Base-by-base conservation (phyloP, 30 jellyfish, hydroid and myxozoan genomes). In the Sanderia malayensis region DNA sequence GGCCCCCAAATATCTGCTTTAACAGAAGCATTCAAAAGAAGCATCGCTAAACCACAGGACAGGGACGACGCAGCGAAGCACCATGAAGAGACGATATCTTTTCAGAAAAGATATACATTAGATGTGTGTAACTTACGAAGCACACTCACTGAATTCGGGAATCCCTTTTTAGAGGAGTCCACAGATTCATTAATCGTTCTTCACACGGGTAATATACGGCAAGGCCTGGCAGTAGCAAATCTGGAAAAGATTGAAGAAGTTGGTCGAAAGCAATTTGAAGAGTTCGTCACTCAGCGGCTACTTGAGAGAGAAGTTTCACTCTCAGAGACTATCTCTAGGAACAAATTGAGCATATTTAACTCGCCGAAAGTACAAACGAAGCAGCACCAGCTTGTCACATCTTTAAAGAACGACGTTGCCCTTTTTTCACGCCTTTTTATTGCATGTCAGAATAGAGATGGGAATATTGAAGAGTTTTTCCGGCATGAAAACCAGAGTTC, bases 361-460 rank as follows among this genome's bases (percentile, higher is more conserved):
- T 18, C 78, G 70, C 31, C 61, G 70, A 32, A 28, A 44, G 68
- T 21, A 69, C 31, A 44, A 67, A 53, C 34, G 63, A 67, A 46
- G 69, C 37, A 19, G 60, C 74, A 81, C 31, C 41, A 70, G 68
- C 78, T 47, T 21, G 59, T 81, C 33, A 70, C 70, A 41, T 20
- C 70, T 44, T 18, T 58, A 61, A 81, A 81, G 67, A 81, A 81
- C 45, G 81, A 71, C 47, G 93, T 81, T 31, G 55, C 59, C 33
- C 73, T 81, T 6, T 85, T 85, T 70, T 85, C 95, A 32, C 95
- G 75, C 4, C 94, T 85, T 21, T 85, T 79, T 44, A 79, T 77
- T 64, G 84, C 94, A 32, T 84, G 95, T 37, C 95, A 84, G 77
- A 71, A 75, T 58, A 58, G 96, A 34, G 88, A 78, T 65, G 88